phyloP scores from a whole-genome alignment of 2,888 invertebrate species.

The Cheilosia vulpina region DNA sequence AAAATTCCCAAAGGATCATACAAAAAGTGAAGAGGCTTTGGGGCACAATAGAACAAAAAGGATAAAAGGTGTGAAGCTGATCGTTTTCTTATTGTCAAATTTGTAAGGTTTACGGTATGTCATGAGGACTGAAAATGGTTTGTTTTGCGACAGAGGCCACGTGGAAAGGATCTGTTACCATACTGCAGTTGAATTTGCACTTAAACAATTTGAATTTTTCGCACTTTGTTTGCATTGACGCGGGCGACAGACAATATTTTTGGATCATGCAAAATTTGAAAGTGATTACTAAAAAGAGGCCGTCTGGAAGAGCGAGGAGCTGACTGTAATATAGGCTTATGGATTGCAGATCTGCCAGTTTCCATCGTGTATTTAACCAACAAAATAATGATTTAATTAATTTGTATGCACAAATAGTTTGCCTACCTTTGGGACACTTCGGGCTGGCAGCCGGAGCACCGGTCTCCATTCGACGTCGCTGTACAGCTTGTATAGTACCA shows the following conservation, averaged over 20 bases:
- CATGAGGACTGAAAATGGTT: not conserved
- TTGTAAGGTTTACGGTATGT: constrained; percentile 18
- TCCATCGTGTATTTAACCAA: too few relatives aligned
- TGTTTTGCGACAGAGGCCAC: constrained; percentile 33
- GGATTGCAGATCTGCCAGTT: too few relatives aligned
- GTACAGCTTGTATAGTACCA: too few relatives aligned
- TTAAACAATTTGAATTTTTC: not conserved
- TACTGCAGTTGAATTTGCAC: not conserved
- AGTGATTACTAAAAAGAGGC: too few relatives aligned
- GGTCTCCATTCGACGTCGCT: too few relatives aligned
- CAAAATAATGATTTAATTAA: too few relatives aligned
- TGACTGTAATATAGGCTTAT: too few relatives aligned
- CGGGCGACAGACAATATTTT: not conserved
- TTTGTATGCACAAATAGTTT: too few relatives aligned
- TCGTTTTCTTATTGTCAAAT: constrained; percentile 33
- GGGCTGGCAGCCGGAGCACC: too few relatives aligned
- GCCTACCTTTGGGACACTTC: too few relatives aligned
- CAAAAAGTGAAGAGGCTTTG: constrained; percentile 48
- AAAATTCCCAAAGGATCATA: constrained; percentile 51
- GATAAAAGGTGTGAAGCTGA: constrained; percentile 65
- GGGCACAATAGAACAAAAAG: not conserved
- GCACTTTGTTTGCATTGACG: not conserved
- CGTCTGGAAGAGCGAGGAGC: too few relatives aligned
- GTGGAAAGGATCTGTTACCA: constrained; percentile 46
- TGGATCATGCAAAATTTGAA: too few relatives aligned